phyloP scores from a whole-genome alignment of 2,797 vertebrate genomes.

The Artibeus lituratus region DNA sequence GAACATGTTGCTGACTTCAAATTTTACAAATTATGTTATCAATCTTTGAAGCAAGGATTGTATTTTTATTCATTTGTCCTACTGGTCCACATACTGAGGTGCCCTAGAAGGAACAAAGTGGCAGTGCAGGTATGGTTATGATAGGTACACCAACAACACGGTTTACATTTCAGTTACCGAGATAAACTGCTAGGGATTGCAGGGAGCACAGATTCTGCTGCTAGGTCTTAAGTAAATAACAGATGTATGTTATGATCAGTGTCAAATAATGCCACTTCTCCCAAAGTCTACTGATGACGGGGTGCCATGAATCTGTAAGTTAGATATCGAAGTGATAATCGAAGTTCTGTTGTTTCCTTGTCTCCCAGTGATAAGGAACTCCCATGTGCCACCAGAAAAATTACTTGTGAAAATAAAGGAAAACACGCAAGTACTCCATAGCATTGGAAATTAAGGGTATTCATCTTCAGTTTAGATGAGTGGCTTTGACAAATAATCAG shows the following conservation, averaged over 20 bases:
- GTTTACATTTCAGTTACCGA: background rate
- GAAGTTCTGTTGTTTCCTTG: background rate
- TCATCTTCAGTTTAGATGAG: background rate
- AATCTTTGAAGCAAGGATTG: background rate
- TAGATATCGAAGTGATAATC: background rate
- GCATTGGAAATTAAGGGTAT: background rate
- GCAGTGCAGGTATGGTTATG: background rate
- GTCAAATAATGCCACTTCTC: background rate
- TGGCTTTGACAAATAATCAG: background rate
- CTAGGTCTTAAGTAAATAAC: background rate
- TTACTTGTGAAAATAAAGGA: background rate
- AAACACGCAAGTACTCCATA: background rate
- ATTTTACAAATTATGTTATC: background rate
- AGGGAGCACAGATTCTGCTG: background rate
- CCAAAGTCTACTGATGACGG: background rate
- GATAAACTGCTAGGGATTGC: background rate
- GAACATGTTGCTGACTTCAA: background rate
- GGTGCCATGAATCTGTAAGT: background rate
- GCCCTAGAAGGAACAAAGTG: background rate
- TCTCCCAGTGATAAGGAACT: background rate
- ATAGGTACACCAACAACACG: background rate
- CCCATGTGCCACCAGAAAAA: background rate
- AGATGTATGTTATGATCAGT: background rate
- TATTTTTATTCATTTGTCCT: background rate
- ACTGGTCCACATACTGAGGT: background rate